Evolutionary conservation across 2,888 invertebrate genomes (phyloP).

Genomic region (Ectemnius continuus): DNA sequence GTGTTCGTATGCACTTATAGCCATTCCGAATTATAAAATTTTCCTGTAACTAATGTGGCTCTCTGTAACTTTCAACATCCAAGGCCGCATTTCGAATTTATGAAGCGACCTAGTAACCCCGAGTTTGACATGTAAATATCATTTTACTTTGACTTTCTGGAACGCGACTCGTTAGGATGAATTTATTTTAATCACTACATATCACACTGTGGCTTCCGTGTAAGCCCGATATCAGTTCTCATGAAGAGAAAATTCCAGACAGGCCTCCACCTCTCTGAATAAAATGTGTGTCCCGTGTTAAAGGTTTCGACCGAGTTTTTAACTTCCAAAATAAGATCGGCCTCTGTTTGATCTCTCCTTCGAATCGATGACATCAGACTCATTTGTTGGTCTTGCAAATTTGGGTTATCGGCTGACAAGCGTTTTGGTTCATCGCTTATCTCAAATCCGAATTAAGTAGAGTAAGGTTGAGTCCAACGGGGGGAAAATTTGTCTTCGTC

Average conservation of each 20-base stretch:
- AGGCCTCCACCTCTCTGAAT: too few relatives aligned
- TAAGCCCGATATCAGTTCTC: constrained; percentile 18
- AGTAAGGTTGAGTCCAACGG: constrained; percentile 1
- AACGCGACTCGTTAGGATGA: constrained; percentile 18
- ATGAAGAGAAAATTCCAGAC: too few relatives aligned
- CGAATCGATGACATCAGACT: too few relatives aligned
- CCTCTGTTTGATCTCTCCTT: too few relatives aligned
- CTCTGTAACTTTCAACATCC: background rate
- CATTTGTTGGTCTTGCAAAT: background rate
- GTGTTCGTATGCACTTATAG: background rate
- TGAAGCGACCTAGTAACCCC: constrained; percentile 9
- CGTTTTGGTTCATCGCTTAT: constrained; percentile 36
- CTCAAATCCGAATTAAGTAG: constrained; percentile 20
- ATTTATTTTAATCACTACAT: constrained; percentile 21
- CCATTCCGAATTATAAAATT: background rate
- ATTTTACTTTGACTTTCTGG: constrained; percentile 17
- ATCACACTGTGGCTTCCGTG: too few relatives aligned
- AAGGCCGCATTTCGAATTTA: background rate
- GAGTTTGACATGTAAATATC: constrained; percentile 36
- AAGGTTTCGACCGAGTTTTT: too few relatives aligned
- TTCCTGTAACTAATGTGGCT: background rate
- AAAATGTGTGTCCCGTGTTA: too few relatives aligned
- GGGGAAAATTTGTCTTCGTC: background rate
- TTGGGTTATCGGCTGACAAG: constrained; percentile 42
- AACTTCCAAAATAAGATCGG: too few relatives aligned